These are phyloP conservation scores for Stratiomys singularior DNA, from an alignment of 2,888 invertebrate genomes.

Conservation along the genomic window DNA sequence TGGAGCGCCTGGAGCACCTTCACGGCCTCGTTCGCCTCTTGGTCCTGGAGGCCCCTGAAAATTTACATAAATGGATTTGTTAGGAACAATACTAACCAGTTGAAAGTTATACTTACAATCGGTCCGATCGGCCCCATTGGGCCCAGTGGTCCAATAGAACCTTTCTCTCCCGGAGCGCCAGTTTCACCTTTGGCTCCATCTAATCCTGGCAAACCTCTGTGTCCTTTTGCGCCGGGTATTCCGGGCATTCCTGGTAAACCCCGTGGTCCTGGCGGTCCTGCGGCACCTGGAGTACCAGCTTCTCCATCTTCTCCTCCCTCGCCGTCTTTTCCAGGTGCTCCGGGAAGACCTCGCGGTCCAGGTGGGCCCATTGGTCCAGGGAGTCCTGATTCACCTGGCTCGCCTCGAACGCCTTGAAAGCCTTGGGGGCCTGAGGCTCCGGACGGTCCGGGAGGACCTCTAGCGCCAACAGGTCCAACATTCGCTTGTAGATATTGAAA, in stretches of 20 bases:
- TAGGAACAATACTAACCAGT: not conserved
- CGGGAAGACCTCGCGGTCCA: slow-evolving; percentile 77
- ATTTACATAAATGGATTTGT: not conserved
- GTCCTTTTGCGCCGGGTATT: slow-evolving; percentile 84
- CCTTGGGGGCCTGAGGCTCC: slow-evolving; percentile 79
- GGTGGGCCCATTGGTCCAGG: slow-evolving; percentile 76
- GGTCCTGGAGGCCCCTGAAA: slow-evolving; percentile 79
- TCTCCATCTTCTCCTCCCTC: slow-evolving; percentile 84
- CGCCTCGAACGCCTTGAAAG: slow-evolving; percentile 84
- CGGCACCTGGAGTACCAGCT: slow-evolving; percentile 71
- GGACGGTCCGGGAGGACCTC: slow-evolving; percentile 78
- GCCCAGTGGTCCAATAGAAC: slow-evolving; percentile 77
- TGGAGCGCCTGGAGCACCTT: slow-evolving; percentile 81
- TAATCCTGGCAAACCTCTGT: slow-evolving; percentile 81
- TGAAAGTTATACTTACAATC: slow-evolving; percentile 55
- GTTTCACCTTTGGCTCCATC: slow-evolving; percentile 86
- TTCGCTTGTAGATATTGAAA: slow-evolving; percentile 83
- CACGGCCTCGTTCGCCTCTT: slow-evolving; percentile 85
- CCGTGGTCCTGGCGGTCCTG: slow-evolving; percentile 76
- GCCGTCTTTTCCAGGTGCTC: slow-evolving; percentile 81
- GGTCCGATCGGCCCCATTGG: slow-evolving; percentile 75
- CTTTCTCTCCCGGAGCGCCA: slow-evolving; percentile 81
- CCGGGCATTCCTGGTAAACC: slow-evolving; percentile 80
- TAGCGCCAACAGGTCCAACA: slow-evolving; percentile 81
- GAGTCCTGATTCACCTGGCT: slow-evolving; percentile 81